Conservation (phyloP, 2,113 vertebrate genomes). For the Scytalopus superciliaris region DNA sequence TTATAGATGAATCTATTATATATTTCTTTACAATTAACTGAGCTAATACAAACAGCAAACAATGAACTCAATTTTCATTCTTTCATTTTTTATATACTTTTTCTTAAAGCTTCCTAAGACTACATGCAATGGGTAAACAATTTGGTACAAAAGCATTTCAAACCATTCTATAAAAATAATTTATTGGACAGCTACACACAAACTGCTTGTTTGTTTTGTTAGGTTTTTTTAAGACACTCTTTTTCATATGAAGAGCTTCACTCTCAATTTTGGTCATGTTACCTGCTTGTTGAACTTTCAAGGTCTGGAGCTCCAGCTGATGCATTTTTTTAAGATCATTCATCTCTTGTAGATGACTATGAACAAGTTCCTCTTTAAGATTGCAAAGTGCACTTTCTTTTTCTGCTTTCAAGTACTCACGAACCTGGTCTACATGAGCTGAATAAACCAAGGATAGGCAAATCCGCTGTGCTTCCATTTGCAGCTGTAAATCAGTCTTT, state of each 20-base stretch:
- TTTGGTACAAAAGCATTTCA: neutral
- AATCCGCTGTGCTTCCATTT: constrained; percentile 90
- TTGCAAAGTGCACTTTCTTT: constrained; percentile 74
- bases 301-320: constrained; percentile 69
- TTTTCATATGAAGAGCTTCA: neutral
- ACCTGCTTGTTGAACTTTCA: constrained; percentile 74
- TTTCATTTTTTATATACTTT: neutral
- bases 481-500: constrained; percentile 86
- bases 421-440: constrained; percentile 85
- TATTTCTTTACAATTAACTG: neutral
- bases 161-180: neutral
- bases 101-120: neutral
- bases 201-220: neutral
- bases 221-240: neutral
- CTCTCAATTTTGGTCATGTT: constrained; percentile 4
- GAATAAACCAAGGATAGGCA: constrained; percentile 91
- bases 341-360: constrained; percentile 68
- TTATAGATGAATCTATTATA: neutral
- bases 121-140: neutral
- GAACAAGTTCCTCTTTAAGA: constrained; percentile 76
- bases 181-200: neutral
- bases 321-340: constrained; percentile 72
- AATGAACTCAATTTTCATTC: neutral
- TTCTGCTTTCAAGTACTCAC: constrained; percentile 75
- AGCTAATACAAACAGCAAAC: neutral